These are phyloP conservation scores for Cyanoramphus novaezelandiae DNA, from an alignment of 2,113 vertebrate genomes.

Conservation along the genomic window DNA sequence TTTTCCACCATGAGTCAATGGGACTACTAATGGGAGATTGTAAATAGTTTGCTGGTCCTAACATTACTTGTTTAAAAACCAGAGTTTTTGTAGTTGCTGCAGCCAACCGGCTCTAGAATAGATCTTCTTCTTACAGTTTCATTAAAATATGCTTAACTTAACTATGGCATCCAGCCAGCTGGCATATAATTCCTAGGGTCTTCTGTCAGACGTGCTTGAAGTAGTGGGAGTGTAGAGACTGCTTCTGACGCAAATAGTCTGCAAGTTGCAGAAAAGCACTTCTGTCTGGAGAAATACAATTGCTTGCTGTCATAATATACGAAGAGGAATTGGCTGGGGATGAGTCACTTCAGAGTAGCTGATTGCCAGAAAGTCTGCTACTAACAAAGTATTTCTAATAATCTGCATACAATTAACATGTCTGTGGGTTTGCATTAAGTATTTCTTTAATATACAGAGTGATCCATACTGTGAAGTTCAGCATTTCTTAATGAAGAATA, in stretches of 20 bases:
- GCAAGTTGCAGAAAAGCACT: neutral
- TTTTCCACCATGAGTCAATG: neutral
- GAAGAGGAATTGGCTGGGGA: neutral
- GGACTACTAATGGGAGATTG: neutral
- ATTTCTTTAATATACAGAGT: neutral
- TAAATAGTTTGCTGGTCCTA: neutral
- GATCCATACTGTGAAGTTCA: neutral
- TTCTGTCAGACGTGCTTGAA: neutral
- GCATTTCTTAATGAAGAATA: neutral
- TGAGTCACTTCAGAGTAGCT: neutral
- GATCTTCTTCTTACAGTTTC: neutral
- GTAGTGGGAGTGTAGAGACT: neutral
- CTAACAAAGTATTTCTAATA: neutral
- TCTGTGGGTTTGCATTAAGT: neutral
- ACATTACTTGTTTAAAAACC: neutral
- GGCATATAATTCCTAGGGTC: neutral
- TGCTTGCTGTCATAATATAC: neutral
- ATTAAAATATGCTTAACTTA: neutral
- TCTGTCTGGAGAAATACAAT: constrained; percentile 23
- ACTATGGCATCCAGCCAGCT: neutral
- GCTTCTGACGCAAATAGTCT: neutral
- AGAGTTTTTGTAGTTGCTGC: neutral
- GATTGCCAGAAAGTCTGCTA: neutral
- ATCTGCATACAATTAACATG: neutral
- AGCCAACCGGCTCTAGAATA: neutral